A percentile compares a stretch with the other conserved stretches of the same genome.
Conservation (phyloP, 2,113 vertebrate genomes). For the Sinocyclocheilus rhinocerous region DNA sequence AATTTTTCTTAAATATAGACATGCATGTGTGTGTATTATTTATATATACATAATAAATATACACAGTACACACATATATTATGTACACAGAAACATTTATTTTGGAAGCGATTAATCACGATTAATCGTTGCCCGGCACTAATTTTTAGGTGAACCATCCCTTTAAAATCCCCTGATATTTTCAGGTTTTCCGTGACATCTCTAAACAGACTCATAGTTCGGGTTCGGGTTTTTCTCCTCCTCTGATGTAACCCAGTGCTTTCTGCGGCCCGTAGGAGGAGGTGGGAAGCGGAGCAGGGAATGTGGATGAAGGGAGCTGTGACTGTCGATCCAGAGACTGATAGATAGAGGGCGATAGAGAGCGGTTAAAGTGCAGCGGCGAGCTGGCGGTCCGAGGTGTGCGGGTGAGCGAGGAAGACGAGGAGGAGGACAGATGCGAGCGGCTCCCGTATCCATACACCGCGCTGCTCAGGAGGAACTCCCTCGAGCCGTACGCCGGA, state of each 20-base stretch:
- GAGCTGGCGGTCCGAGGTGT: constrained; percentile 86
- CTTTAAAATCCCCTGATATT: not conserved
- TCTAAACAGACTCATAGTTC: not conserved
- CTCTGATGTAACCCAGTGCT: constrained; percentile 80
- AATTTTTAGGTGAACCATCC: too few species aligned
- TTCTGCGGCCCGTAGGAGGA: constrained; percentile 82
- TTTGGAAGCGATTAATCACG: too few species aligned
- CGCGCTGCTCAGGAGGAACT: constrained; percentile 85
- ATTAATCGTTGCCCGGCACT: too few species aligned
- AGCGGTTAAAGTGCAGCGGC: constrained; percentile 84
- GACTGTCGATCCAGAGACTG: constrained; percentile 81
- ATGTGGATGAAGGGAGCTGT: constrained; percentile 72
- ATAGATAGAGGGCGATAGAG: constrained; percentile 76
- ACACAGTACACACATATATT: too few species aligned
- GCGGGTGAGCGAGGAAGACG: constrained; percentile 80
- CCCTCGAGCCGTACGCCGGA: constrained; percentile 86
- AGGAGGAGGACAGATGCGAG: constrained; percentile 83
- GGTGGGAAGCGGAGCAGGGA: constrained; percentile 75
- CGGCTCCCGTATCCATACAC: constrained; percentile 82
- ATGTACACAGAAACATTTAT: too few species aligned
- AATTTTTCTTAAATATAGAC: too few species aligned
- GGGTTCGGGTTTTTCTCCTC: constrained; percentile 45
- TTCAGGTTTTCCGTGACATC: not conserved
- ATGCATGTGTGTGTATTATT: too few species aligned
- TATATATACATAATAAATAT: too few species aligned